Evolutionary conservation across 2,113 vertebrate genomes (phyloP).

Genomic region (Electrona antarctica): DNA sequence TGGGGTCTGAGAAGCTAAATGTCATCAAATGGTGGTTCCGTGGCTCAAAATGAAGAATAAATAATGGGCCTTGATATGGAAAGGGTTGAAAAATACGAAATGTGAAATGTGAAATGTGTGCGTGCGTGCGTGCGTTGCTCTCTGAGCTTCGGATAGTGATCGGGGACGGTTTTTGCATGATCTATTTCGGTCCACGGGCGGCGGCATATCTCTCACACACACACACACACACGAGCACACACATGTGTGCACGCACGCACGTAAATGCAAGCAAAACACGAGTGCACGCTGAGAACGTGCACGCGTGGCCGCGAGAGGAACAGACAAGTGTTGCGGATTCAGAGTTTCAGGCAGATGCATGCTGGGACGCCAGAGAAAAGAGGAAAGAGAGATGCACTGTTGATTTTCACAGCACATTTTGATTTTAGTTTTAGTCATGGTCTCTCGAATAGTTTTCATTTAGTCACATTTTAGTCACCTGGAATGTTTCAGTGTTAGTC

Average conservation of each 20-base stretch:
- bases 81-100: no score
- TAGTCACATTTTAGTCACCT: no score
- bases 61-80: no score
- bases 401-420: no score
- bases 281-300: neutral
- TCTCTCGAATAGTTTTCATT: no score
- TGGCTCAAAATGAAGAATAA: no score
- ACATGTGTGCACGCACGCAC: neutral
- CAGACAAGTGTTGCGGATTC: no score
- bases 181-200: constrained; percentile 51
- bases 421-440: no score
- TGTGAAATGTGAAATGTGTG: no score
- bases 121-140: neutral
- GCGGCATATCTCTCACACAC: neutral
- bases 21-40: no score
- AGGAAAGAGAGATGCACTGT: constrained; percentile 4
- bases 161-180: constrained; percentile 50
- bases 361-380: neutral
- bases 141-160: constrained; percentile 46
- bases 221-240: neutral
- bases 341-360: neutral
- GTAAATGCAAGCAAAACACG: neutral
- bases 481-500: no score
- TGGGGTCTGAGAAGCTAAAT: no score
- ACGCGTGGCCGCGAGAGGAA: neutral